phyloP scores from a whole-genome alignment of 1,140 invertebrate genomes.

The Muscidifurax raptorellus region DNA sequence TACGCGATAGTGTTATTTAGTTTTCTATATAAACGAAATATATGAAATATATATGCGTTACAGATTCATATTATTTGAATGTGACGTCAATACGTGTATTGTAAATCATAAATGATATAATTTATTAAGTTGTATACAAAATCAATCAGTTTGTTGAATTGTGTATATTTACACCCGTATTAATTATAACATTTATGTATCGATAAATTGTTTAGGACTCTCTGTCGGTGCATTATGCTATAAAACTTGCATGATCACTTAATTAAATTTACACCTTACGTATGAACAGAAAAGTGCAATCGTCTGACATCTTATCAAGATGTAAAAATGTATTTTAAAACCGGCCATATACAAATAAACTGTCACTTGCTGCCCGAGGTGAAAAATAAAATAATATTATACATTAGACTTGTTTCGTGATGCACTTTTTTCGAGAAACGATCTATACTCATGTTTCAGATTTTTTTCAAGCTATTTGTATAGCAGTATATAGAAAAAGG shows the following conservation, averaged over 20 bases:
- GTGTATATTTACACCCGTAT: conserved; percentile 53
- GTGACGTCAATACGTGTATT: conserved; percentile 29
- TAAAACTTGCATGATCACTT: conserved; percentile 29
- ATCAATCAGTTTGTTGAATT: conserved; percentile 57
- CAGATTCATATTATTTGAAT: conserved; percentile 48
- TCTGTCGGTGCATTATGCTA: not conserved
- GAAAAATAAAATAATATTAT: not conserved
- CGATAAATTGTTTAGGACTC: not conserved
- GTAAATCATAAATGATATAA: conserved; percentile 46
- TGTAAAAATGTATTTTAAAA: conserved; percentile 42
- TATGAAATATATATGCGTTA: conserved; percentile 44
- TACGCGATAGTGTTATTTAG: conserved; percentile 53
- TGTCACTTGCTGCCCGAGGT: not conserved
- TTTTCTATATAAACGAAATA: conserved; percentile 53
- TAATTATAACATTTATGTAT: conserved; percentile 47
- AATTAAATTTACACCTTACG: conserved; percentile 35
- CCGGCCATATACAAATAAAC: conserved; percentile 8
- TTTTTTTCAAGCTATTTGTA: not conserved
- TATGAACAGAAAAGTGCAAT: conserved; percentile 57
- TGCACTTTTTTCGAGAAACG: too few species aligned
- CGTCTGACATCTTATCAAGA: conserved; percentile 39
- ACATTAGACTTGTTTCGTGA: not conserved
- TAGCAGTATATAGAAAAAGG: not conserved
- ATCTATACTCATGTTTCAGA: too few species aligned
- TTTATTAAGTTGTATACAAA: conserved; percentile 56